phyloP scores from a whole-genome alignment of 2,113 vertebrate species.

The Sebastes schlegelii region DNA sequence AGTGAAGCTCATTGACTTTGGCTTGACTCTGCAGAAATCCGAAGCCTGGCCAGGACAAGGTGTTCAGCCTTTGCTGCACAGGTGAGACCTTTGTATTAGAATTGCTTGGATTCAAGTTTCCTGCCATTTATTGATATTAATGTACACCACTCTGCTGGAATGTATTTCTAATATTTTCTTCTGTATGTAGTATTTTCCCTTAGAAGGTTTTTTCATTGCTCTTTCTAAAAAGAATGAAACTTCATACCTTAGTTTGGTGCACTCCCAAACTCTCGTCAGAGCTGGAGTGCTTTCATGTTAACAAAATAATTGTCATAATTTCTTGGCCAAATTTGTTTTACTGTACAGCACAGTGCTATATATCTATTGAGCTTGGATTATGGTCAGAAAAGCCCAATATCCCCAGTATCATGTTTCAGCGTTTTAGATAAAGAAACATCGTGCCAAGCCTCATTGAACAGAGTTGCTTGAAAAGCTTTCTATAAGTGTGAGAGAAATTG shows the following conservation, averaged over 20 bases:
- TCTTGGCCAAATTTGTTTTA: not conserved
- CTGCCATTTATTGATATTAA: not conserved
- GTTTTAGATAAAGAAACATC: not conserved
- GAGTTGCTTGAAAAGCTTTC: not conserved
- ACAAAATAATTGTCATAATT: not conserved
- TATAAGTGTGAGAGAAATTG: too few species aligned
- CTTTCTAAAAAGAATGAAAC: too few species aligned
- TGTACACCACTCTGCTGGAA: not conserved
- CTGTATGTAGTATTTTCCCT: not conserved
- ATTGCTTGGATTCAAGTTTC: not conserved
- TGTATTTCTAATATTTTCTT: not conserved
- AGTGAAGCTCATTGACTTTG: slow-evolving; percentile 16
- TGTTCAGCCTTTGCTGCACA: not conserved
- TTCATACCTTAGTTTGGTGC: not conserved
- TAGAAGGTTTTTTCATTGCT: not conserved
- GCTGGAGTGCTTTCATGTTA: not conserved
- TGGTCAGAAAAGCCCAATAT: not conserved
- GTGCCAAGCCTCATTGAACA: not conserved
- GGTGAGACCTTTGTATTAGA: not conserved
- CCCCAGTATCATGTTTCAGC: not conserved
- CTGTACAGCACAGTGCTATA: not conserved
- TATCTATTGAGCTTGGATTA: too few species aligned
- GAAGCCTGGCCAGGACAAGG: not conserved
- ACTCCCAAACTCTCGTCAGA: not conserved
- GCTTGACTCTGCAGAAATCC: not conserved